These are phyloP conservation scores for Bibio marci DNA, from an alignment of 2,888 invertebrate species.

Conservation along the genomic window DNA sequence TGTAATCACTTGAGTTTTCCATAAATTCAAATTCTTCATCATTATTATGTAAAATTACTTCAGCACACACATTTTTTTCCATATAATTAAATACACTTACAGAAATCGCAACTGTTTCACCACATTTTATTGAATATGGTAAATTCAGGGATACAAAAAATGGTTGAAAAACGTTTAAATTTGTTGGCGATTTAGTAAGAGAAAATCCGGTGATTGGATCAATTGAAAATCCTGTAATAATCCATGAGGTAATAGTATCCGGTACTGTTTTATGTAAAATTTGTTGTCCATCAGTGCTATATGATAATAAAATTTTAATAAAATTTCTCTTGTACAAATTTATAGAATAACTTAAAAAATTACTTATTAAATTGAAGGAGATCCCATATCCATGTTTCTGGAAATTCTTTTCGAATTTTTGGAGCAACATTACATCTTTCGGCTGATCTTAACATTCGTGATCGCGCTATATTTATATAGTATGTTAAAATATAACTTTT, in stretches of 20 bases:
- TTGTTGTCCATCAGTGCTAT: background rate
- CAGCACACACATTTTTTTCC: conserved; percentile 55
- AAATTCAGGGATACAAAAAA: conserved; percentile 76
- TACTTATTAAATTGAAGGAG: conserved; percentile 30
- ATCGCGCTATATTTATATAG: no score
- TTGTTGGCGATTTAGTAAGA: conserved; percentile 45
- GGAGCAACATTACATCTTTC: no score
- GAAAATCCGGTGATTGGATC: conserved; percentile 62
- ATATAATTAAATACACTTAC: conserved; percentile 80
- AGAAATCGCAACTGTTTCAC: conserved; percentile 79
- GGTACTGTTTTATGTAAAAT: conserved; percentile 48
- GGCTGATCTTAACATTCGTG: no score
- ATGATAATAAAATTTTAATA: background rate
- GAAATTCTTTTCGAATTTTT: conserved; percentile 8
- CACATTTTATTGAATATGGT: conserved; percentile 74
- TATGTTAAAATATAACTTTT: no score
- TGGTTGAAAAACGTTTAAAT: conserved; percentile 58
- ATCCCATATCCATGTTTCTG: conserved; percentile 12
- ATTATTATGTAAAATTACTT: conserved; percentile 68
- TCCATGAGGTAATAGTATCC: conserved; percentile 70
- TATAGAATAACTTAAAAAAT: background rate
- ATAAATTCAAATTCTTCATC: conserved; percentile 68
- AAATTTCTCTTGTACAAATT: background rate
- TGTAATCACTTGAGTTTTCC: conserved; percentile 57
- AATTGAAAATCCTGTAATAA: conserved; percentile 65